Conservation (phyloP, 1,140 invertebrate genomes). For the Hycleus phaleratus region DNA sequence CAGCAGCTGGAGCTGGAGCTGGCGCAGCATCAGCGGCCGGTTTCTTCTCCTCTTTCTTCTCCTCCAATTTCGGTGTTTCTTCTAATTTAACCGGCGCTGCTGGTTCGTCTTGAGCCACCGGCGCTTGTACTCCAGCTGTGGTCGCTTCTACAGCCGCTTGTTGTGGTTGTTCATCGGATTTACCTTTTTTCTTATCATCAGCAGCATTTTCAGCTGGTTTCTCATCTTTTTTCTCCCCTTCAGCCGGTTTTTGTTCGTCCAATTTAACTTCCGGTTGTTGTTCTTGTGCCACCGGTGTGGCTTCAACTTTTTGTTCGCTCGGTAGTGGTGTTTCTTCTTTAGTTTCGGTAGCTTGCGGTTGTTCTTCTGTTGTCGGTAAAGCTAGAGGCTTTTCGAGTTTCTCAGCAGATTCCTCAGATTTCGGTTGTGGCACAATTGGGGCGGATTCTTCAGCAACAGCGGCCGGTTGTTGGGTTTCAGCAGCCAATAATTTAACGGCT, state of each 20-base stretch:
- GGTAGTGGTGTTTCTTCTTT: slow-evolving; percentile 25
- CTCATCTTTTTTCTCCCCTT: slow-evolving; percentile 7
- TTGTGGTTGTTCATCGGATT: slow-evolving; percentile 26
- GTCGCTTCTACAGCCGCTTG: slow-evolving; percentile 7
- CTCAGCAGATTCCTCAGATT: slow-evolving; percentile 10
- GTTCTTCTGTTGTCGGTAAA: slow-evolving; percentile 27
- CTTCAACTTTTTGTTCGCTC: slow-evolving; percentile 33
- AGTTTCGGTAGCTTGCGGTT: slow-evolving; percentile 23
- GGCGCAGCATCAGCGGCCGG: slow-evolving; percentile 26
- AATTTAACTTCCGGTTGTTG: slow-evolving; percentile 26
- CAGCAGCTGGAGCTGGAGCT: slow-evolving; percentile 21
- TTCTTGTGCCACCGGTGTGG: slow-evolving; percentile 25
- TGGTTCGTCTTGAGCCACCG: slow-evolving; percentile 7
- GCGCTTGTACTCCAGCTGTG: slow-evolving; percentile 10
- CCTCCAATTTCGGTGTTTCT: slow-evolving; percentile 18
- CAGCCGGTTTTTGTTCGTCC: slow-evolving; percentile 2
- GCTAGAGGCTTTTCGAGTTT: slow-evolving; percentile 29
- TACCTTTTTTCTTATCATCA: slow-evolving; percentile 28
- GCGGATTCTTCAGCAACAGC: slow-evolving; percentile 15
- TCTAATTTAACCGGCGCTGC: neutral
- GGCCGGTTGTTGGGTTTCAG: slow-evolving; percentile 6
- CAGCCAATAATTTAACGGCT: slow-evolving; percentile 2
- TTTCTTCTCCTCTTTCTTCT: slow-evolving; percentile 23
- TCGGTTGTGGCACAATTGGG: neutral
- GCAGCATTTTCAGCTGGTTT: neutral